These are phyloP conservation scores for Gymnoscelis rufifasciata DNA, from an alignment of 2,888 invertebrate genomes.

Conservation along the genomic window DNA sequence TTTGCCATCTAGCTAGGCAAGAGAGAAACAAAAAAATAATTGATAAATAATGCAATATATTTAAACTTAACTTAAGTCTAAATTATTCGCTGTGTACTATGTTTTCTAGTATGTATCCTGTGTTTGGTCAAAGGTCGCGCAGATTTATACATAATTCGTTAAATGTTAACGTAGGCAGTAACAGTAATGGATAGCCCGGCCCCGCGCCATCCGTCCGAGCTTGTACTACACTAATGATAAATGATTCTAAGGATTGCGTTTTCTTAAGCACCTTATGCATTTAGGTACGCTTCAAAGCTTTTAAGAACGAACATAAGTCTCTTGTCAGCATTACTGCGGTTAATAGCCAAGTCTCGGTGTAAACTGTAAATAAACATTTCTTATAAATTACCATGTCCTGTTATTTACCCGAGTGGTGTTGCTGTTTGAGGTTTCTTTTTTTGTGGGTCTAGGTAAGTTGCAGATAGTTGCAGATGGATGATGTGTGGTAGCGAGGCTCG, in stretches of 20 bases:
- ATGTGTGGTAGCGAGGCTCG: slow-evolving; percentile 27
- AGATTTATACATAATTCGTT: slow-evolving; percentile 23
- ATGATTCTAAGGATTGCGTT: slow-evolving; percentile 44
- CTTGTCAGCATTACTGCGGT: slow-evolving; percentile 38
- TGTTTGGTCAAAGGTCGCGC: slow-evolving; percentile 17
- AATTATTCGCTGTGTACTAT: not conserved
- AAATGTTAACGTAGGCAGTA: slow-evolving; percentile 23
- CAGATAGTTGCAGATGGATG: slow-evolving; percentile 13
- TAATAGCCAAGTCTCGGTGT: slow-evolving; percentile 32
- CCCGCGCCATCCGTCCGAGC: slow-evolving; percentile 31
- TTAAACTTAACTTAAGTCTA: too few relatives aligned
- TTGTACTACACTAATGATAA: slow-evolving; percentile 46
- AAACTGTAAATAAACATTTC: slow-evolving; percentile 18
- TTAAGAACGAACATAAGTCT: slow-evolving; percentile 39
- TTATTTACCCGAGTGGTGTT: slow-evolving; percentile 1
- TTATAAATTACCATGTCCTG: slow-evolving; percentile 10
- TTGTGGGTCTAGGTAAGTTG: slow-evolving; percentile 1
- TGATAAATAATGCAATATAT: too few relatives aligned
- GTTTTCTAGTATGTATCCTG: slow-evolving; percentile 8
- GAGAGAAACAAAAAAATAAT: too few relatives aligned
- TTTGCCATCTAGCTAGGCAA: too few relatives aligned
- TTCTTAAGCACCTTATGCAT: slow-evolving; percentile 44
- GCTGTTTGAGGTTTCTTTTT: not conserved
- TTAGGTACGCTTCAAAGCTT: slow-evolving; percentile 38
- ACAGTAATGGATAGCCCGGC: slow-evolving; percentile 34